These are phyloP conservation scores for Drosophila pandora DNA, from an alignment of 1,140 invertebrate genomes.

Conservation along the genomic window DNA sequence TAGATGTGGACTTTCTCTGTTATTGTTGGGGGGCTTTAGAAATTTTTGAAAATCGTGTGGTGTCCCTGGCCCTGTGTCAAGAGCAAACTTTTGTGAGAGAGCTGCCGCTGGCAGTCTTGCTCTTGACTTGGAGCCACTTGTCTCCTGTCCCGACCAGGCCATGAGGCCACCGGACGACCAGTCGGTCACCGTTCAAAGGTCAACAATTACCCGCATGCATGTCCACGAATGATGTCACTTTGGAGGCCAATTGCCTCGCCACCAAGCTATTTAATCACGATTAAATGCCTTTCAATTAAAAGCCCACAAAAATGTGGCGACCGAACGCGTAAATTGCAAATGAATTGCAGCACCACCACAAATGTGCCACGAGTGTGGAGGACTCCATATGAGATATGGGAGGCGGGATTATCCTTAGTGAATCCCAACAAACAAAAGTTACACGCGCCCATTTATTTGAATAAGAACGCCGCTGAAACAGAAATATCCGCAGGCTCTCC, in stretches of 20 bases:
- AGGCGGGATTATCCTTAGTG: slow-evolving; percentile 7
- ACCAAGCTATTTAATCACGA: slow-evolving; percentile 28
- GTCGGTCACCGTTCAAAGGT: slow-evolving; percentile 37
- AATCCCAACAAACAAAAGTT: slow-evolving; percentile 10
- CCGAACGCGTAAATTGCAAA: slow-evolving; percentile 5
- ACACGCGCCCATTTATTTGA: slow-evolving; percentile 45
- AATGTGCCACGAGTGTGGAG: no score
- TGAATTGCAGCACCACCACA: no score
- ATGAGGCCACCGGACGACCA: neutral
- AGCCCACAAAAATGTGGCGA: slow-evolving; percentile 11
- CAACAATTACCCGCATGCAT: slow-evolving; percentile 22
- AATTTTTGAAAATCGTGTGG: slow-evolving; percentile 32
- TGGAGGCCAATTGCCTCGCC: slow-evolving; percentile 12
- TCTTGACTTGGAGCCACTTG: slow-evolving; percentile 62
- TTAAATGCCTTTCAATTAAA: slow-evolving; percentile 34
- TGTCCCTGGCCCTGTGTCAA: slow-evolving; percentile 71
- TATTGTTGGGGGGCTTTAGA: slow-evolving; percentile 57
- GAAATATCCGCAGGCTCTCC: slow-evolving; percentile 17
- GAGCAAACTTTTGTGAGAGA: slow-evolving; percentile 45
- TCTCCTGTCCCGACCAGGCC: slow-evolving; percentile 10
- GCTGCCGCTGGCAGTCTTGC: slow-evolving; percentile 45
- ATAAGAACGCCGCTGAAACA: slow-evolving; percentile 25
- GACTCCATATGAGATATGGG: neutral
- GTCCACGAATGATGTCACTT: slow-evolving; percentile 5
- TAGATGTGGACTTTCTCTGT: slow-evolving; percentile 33